phyloP scores from a whole-genome alignment of 2,113 vertebrate genomes.

The Callithrix jacchus region DNA sequence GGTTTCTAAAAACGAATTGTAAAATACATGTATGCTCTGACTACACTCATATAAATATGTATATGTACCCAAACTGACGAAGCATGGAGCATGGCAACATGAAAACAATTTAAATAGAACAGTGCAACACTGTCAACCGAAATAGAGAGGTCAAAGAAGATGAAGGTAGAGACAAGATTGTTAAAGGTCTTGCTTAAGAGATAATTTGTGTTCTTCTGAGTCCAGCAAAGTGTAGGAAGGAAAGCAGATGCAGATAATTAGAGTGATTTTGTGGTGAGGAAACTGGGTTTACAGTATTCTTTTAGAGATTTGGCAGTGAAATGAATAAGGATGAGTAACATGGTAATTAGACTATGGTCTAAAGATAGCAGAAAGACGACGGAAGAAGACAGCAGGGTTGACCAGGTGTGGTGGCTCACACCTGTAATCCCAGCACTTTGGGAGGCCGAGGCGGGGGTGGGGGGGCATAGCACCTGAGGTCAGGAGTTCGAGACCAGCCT shows the following conservation, averaged over 20 bases:
- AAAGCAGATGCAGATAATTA: background rate
- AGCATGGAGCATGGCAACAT: background rate
- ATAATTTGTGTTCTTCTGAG: slow-evolving; percentile 32
- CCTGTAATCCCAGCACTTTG: too few species aligned
- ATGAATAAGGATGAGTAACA: background rate
- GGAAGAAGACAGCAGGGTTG: too few species aligned
- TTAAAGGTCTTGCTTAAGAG: slow-evolving; percentile 9
- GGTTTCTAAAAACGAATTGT: background rate
- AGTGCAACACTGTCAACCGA: background rate
- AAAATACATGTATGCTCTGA: background rate
- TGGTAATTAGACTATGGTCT: background rate
- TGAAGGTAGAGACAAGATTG: background rate
- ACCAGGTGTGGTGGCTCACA: too few species aligned
- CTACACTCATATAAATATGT: background rate
- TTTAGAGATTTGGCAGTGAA: slow-evolving; percentile 2
- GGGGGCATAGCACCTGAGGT: too few species aligned
- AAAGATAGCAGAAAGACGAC: too few species aligned
- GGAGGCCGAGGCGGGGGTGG: too few species aligned
- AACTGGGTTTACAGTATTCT: background rate
- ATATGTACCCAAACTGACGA: background rate
- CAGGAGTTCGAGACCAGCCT: too few species aligned
- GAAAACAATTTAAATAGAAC: slow-evolving; percentile 1
- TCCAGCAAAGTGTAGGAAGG: slow-evolving; percentile 13
- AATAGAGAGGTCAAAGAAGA: background rate
- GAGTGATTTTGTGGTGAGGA: background rate